Evolutionary conservation across 2,797 vertebrate genomes (phyloP).

Genomic region (Tinamus major): DNA sequence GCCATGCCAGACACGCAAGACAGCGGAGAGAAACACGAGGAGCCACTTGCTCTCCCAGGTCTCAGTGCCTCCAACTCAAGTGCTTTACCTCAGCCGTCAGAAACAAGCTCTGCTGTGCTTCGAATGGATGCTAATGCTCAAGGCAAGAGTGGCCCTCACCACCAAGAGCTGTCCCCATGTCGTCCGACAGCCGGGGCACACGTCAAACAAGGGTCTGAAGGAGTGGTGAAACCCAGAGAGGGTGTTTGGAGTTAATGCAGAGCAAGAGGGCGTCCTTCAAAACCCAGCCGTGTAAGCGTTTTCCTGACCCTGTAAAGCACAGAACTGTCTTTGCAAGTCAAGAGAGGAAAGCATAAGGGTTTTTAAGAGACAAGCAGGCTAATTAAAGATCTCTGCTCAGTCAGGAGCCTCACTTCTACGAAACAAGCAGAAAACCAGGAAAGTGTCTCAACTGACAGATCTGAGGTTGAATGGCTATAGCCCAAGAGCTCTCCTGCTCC

Average conservation of each 20-base stretch:
- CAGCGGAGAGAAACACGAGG: neutral
- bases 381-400: neutral
- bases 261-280: neutral
- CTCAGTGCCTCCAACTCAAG: too few relatives aligned
- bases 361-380: neutral
- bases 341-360: neutral
- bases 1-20: neutral
- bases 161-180: neutral
- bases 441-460: neutral
- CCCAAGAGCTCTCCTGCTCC: rapidly evolving
- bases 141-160: neutral
- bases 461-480: neutral
- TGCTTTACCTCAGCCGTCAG: too few relatives aligned
- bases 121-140: too few relatives aligned
- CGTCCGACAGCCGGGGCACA: too few relatives aligned
- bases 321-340: neutral
- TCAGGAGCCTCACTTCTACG: neutral
- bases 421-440: neutral
- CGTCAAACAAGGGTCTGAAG: too few relatives aligned
- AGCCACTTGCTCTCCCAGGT: too few relatives aligned
- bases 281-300: rapidly evolving
- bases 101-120: too few relatives aligned
- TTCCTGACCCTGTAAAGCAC: neutral
- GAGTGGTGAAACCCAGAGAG: neutral
- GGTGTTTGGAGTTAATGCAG: rapidly evolving